Evolutionary conservation across 1,140 invertebrate genomes (phyloP).

Genomic region (Mya arenaria): DNA sequence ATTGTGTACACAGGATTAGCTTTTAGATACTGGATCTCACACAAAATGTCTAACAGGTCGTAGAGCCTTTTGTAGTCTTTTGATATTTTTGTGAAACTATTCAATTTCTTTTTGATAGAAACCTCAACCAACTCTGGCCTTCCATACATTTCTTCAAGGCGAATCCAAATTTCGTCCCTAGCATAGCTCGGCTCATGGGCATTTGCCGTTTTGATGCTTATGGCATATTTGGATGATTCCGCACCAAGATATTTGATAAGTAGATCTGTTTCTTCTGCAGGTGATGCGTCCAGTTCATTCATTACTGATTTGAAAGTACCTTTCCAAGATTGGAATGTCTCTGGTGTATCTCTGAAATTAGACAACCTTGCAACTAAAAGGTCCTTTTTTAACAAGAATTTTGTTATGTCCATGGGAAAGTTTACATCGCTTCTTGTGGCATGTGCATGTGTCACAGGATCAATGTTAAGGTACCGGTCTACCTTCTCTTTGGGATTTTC

Average conservation of each 20-base stretch:
- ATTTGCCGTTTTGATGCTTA: not conserved
- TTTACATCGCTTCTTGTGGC: not conserved
- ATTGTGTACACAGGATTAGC: not conserved
- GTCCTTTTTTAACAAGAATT: conserved; percentile 13
- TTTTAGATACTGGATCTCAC: not conserved
- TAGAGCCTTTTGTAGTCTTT: conserved; percentile 2
- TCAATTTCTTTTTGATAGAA: not conserved
- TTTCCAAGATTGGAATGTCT: not conserved
- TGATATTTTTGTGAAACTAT: not conserved
- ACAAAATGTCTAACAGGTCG: not conserved
- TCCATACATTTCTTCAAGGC: conserved; percentile 12
- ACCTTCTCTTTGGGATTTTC: not conserved
- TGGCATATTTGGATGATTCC: not conserved
- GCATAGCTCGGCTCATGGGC: not conserved
- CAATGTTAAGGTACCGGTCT: not conserved
- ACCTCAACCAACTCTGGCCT: not conserved
- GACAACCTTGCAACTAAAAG: not conserved
- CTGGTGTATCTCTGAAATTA: not conserved
- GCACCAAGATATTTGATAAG: conserved; percentile 1
- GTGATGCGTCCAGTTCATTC: not conserved
- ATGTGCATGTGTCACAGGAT: not conserved
- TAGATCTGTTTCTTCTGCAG: not conserved
- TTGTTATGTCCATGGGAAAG: not conserved
- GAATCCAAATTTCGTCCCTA: not conserved
- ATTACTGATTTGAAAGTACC: not conserved